phyloP scores from a whole-genome alignment of 2,113 vertebrate species.

The Oplegnathus fasciatus region DNA sequence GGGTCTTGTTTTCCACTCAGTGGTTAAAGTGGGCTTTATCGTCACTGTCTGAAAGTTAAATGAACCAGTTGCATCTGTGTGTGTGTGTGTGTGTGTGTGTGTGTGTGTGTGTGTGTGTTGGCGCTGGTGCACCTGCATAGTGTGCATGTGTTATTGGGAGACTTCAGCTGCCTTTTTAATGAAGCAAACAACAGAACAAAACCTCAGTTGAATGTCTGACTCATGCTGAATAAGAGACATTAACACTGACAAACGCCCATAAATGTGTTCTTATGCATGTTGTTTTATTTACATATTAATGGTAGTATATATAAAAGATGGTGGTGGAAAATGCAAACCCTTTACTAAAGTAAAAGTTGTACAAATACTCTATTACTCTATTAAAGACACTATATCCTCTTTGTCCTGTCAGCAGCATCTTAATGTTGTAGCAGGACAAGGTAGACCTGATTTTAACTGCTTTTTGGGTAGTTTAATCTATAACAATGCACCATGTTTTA shows the following conservation, averaged over 20 bases:
- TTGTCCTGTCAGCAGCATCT: no score
- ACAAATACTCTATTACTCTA: no score
- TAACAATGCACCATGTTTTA: no score
- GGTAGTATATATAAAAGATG: neutral
- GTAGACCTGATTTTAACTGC: no score
- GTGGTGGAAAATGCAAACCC: neutral
- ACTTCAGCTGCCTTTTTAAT: neutral
- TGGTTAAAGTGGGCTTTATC: constrained; percentile 40
- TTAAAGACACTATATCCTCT: no score
- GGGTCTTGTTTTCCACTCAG: constrained; percentile 35
- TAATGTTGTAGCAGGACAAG: no score
- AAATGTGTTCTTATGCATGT: no score
- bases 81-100: constrained; percentile 17
- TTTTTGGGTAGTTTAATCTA: no score
- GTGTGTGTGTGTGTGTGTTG: constrained; percentile 9
- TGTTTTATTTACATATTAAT: neutral
- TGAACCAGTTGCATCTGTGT: constrained; percentile 29
- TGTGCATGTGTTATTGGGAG: neutral
- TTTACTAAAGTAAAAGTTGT: neutral
- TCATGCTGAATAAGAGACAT: neutral
- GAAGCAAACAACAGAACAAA: constrained; percentile 14
- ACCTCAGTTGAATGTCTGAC: constrained; percentile 4
- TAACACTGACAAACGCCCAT: neutral
- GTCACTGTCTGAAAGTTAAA: constrained; percentile 38
- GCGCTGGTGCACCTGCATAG: constrained; percentile 20